phyloP scores from a whole-genome alignment of 2,797 vertebrate species.

The Geotria australis region DNA sequence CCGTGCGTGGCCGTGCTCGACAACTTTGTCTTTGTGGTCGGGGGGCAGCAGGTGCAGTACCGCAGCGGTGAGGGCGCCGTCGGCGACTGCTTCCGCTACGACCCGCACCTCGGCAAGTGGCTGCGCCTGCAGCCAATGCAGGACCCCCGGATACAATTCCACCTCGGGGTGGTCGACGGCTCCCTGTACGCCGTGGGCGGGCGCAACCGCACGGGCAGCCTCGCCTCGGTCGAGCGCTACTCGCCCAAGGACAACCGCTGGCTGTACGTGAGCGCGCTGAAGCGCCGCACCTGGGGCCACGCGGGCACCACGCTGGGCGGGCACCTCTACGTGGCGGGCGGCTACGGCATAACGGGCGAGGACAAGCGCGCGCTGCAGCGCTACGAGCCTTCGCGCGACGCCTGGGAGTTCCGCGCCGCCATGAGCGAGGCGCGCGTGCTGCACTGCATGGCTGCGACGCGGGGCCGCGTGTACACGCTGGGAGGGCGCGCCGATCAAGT shows the following conservation, averaged over 20 bases:
- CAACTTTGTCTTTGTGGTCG: constrained; percentile 69
- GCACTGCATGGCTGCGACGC: constrained; percentile 46
- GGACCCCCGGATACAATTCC: constrained; percentile 84
- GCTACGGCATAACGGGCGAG: constrained; percentile 65
- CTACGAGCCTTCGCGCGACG: constrained; percentile 33
- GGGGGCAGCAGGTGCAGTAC: constrained; percentile 76
- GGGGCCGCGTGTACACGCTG: constrained; percentile 34
- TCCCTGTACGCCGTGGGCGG: constrained; percentile 64
- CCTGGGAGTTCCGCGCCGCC: constrained; percentile 57
- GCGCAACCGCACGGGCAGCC: constrained; percentile 61
- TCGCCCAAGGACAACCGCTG: constrained; percentile 62
- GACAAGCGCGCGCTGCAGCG: constrained; percentile 79
- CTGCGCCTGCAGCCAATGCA: constrained; percentile 63
- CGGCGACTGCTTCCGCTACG: constrained; percentile 49
- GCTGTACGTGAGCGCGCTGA: constrained; percentile 47
- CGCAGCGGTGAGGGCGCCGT: constrained; percentile 76
- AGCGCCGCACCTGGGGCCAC: constrained; percentile 83
- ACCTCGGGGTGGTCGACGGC: constrained; percentile 38
- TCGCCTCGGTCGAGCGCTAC: constrained; percentile 68
- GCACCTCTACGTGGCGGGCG: constrained; percentile 54
- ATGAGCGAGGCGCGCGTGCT: constrained; percentile 83
- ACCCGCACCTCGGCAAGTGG: constrained; percentile 66
- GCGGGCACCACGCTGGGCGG: constrained; percentile 34
- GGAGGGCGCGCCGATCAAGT: constrained; percentile 88
- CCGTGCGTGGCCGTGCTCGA: constrained; percentile 59